phyloP scores from a whole-genome alignment of 2,888 invertebrate species.

The Homarus gammarus region DNA sequence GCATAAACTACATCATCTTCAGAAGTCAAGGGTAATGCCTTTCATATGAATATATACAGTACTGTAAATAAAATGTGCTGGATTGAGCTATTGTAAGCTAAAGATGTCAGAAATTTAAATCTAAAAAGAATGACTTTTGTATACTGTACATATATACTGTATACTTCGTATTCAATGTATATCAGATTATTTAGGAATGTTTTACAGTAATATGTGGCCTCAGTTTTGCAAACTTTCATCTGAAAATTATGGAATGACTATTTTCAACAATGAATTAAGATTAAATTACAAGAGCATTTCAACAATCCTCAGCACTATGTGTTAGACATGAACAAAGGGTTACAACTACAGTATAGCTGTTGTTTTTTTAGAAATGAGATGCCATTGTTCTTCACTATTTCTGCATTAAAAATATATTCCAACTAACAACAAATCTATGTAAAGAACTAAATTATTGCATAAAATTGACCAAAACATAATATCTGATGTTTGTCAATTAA shows the following conservation, averaged over 20 bases:
- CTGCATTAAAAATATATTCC: background rate
- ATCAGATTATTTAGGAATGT: background rate
- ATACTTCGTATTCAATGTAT: no score
- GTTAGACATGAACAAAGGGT: background rate
- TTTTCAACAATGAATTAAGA: background rate
- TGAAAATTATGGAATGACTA: background rate
- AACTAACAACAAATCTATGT: background rate
- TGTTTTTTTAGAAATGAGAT: background rate
- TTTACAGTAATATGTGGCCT: background rate
- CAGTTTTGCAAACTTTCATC: background rate
- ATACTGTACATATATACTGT: no score
- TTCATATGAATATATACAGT: no score
- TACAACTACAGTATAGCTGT: no score
- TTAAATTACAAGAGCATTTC: background rate
- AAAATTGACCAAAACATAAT: no score
- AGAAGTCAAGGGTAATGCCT: no score
- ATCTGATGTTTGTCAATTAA: no score
- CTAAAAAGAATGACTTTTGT: background rate
- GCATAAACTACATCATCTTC: no score
- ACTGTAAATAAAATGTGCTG: background rate
- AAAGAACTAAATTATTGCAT: background rate
- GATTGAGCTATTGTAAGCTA: background rate
- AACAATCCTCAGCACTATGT: slow-evolving; percentile 7
- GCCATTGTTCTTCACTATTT: background rate
- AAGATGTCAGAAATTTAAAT: no score